Evolutionary conservation across 2,888 invertebrate genomes (phyloP), one percentile per base, ranked within the genome.

Genomic region (Drosophila colorata): DNA sequence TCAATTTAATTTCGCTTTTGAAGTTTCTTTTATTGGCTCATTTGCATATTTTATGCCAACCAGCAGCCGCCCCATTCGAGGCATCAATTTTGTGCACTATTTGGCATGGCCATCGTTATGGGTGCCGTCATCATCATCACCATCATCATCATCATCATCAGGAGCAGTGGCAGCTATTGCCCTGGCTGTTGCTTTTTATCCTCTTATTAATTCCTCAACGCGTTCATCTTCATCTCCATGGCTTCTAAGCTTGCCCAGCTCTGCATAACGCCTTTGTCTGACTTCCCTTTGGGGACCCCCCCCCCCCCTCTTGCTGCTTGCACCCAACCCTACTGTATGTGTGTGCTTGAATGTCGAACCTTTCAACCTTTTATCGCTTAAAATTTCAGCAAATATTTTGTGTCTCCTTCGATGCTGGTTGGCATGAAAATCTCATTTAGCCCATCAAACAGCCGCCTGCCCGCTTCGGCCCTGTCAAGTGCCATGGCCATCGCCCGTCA

Each of bases 181-280:
- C 9, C 28, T 38, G 37, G 64, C 13, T 43, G 56, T 57, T 71
- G 55, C 40, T 65, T 55, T 58, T 58, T 61, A 71, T 68, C 56
- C 57, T 55, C 51, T 60, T 71, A 78, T 82, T 87, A 85, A 88
- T 88, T 88, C 73, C 72, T 82, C 70, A 67, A 69, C 68, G 87
- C 77, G 76, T 79, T 87, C 72, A 85, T 87, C 76, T 87, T 84
- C 70, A 82, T 87, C 78, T 82, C 61, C 61, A 64, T 67, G 80
- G 78, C 84, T 86, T 83, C 66, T 66, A 70, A 71, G 79, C 85
- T 69, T 63, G 14, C n/a, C 31, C 18, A 40, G 46, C 31, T 35
- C n/a, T 43, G 23, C 25, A 13, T 16, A n/a, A 31, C 44, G 51
- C 59, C 47, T 57, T 64, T 78, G 65, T 69, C 47, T n/a, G 51